A percentile compares a stretch with the other conserved stretches of the same genome.
These are phyloP conservation scores for Sinocyclocheilus anophthalmus DNA, from an alignment of 2,113 vertebrate species.

Conservation along the genomic window DNA sequence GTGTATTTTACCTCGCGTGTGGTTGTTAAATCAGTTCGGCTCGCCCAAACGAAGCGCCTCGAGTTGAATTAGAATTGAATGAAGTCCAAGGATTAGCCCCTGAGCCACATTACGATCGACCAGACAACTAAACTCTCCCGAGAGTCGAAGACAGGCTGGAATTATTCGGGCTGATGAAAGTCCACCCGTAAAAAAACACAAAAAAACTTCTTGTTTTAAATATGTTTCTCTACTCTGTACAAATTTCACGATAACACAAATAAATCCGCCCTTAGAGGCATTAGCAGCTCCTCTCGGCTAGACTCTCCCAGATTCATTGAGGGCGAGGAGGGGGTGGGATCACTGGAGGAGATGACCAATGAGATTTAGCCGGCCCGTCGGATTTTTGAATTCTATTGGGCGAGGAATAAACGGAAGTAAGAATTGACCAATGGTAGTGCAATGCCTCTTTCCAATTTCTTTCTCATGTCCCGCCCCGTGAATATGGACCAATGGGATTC, in stretches of 20 bases:
- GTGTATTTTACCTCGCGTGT: slow-evolving; percentile 31
- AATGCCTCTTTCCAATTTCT: slow-evolving; percentile 30
- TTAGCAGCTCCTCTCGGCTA: slow-evolving; percentile 44
- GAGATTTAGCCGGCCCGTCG: no score
- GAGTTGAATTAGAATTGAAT: slow-evolving; percentile 29
- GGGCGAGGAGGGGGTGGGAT: slow-evolving; percentile 52
- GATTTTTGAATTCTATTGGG: slow-evolving; percentile 21
- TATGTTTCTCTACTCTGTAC: background rate
- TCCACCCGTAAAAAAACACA: background rate
- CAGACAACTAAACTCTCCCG: slow-evolving; percentile 22
- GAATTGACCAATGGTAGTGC: slow-evolving; percentile 34
- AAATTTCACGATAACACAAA: slow-evolving; percentile 2
- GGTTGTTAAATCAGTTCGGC: background rate
- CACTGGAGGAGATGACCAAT: slow-evolving; percentile 32
- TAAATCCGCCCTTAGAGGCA: slow-evolving; percentile 33
- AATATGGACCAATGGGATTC: slow-evolving; percentile 25
- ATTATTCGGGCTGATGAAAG: background rate
- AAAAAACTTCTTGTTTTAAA: background rate
- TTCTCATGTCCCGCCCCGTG: background rate
- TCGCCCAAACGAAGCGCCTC: slow-evolving; percentile 5
- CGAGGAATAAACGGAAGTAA: slow-evolving; percentile 37
- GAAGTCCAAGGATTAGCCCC: slow-evolving; percentile 44
- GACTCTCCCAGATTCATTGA: slow-evolving; percentile 54
- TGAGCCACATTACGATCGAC: slow-evolving; percentile 54
- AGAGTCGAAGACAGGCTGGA: background rate